phyloP scores from a whole-genome alignment of 2,113 vertebrate species.

The mouse (Mus musculus) region DNA sequence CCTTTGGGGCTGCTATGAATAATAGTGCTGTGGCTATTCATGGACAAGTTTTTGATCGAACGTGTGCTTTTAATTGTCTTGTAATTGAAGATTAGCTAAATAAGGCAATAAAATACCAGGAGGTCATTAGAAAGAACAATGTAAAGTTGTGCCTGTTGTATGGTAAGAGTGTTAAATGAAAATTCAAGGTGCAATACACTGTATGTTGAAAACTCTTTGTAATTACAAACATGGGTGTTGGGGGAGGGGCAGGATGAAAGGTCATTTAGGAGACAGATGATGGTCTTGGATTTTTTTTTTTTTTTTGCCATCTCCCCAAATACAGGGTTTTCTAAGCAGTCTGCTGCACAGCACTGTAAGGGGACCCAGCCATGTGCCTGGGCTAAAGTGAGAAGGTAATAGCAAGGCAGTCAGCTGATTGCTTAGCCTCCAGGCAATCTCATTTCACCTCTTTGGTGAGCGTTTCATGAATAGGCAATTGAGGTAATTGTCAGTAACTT shows the following conservation, averaged over 20 bases:
- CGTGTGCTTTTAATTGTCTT: conserved; percentile 50
- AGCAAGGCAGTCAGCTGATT: not conserved
- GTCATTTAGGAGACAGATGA: not conserved
- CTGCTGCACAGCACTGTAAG: not conserved
- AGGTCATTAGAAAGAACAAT: conserved; percentile 15
- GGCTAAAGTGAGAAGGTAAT: conserved; percentile 41
- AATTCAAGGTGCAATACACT: not conserved
- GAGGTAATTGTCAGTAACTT: conserved; percentile 48
- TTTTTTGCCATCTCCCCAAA: not conserved
- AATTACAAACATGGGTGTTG: conserved; percentile 12
- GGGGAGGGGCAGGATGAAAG: not conserved
- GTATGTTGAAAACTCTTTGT: not conserved
- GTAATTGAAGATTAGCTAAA: conserved; percentile 41
- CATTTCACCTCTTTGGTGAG: conserved; percentile 33
- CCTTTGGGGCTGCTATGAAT: conserved; percentile 25
- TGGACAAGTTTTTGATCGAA: conserved; percentile 7
- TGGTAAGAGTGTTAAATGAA: conserved; percentile 27
- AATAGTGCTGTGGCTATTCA: conserved; percentile 47
- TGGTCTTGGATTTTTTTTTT: not conserved
- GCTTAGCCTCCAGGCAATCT: not conserved
- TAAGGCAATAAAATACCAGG: conserved; percentile 46
- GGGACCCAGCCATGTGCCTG: too few relatives aligned
- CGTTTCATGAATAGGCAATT: conserved; percentile 45
- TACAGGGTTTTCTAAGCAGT: not conserved
- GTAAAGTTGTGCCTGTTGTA: not conserved